Conservation (phyloP, 1,140 invertebrate species). For the Aphidius ervi region DNA sequence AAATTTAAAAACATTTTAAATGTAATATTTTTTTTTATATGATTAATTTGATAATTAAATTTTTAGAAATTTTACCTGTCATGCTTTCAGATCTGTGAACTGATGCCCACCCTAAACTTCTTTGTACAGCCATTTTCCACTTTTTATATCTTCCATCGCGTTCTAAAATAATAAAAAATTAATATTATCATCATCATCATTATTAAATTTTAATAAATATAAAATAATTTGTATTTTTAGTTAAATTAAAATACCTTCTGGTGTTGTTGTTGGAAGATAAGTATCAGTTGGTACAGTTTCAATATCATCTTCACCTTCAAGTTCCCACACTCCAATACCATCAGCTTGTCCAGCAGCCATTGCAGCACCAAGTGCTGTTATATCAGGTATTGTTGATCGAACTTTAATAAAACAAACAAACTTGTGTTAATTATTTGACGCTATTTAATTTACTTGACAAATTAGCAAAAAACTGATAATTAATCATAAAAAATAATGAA, state of each 20-base stretch:
- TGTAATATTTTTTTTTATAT: too few species aligned
- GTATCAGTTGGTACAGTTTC: slow-evolving; percentile 65
- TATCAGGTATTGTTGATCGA: slow-evolving; percentile 80
- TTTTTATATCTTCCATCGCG: slow-evolving; percentile 76
- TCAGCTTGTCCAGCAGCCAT: slow-evolving; percentile 82
- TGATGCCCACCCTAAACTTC: slow-evolving; percentile 80
- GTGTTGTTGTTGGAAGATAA: slow-evolving; percentile 73
- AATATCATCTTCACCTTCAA: slow-evolving; percentile 50
- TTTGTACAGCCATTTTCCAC: slow-evolving; percentile 90
- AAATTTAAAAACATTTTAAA: too few species aligned
- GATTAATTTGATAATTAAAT: background rate
- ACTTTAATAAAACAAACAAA: slow-evolving; percentile 51
- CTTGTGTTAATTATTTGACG: too few species aligned
- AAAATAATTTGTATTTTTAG: slow-evolving; percentile 5
- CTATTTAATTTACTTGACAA: background rate
- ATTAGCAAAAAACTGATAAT: background rate
- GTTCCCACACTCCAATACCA: slow-evolving; percentile 63
- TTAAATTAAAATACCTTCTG: slow-evolving; percentile 58
- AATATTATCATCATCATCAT: background rate
- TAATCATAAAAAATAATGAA: background rate
- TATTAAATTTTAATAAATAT: too few species aligned
- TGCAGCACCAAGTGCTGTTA: slow-evolving; percentile 84
- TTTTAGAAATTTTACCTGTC: slow-evolving; percentile 59
- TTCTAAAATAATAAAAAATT: slow-evolving; percentile 55
- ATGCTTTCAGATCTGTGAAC: slow-evolving; percentile 66